Conservation (phyloP, 2,113 vertebrate genomes). For the Phrynosoma platyrhinos region DNA sequence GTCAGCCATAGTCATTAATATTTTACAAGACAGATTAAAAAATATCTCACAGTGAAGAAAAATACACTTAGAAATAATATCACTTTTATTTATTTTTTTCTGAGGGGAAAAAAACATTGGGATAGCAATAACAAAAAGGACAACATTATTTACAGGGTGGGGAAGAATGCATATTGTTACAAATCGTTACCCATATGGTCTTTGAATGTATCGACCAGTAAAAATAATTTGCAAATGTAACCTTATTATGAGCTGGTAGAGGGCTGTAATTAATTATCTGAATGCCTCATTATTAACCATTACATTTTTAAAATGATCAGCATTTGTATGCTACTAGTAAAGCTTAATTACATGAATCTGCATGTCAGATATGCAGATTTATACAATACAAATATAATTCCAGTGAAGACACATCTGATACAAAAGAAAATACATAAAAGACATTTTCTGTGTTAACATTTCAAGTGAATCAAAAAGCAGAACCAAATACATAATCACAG, state of each 20-base stretch:
- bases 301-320: neutral
- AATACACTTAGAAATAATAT: neutral
- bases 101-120: neutral
- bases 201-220: neutral
- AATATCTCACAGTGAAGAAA: neutral
- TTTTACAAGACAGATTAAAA: neutral
- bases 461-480: neutral
- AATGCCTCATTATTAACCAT: conserved; percentile 2
- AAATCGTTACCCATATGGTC: neutral
- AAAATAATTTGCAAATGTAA: conserved; percentile 8
- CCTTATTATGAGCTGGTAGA: neutral
- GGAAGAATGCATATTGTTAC: neutral
- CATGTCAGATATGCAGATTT: neutral
- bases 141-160: neutral
- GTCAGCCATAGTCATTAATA: neutral
- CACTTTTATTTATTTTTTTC: neutral
- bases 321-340: neutral
- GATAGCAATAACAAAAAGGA: conserved; percentile 4
- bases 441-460: conserved; percentile 1
- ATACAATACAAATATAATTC: neutral
- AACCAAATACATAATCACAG: conserved; percentile 12
- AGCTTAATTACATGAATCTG: conserved; percentile 1
- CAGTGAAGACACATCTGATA: neutral
- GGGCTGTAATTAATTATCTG: neutral
- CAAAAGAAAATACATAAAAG: conserved; percentile 3